Evolutionary conservation across 2,113 vertebrate genomes (phyloP).

Genomic region (Todiramphus saurophagus): DNA sequence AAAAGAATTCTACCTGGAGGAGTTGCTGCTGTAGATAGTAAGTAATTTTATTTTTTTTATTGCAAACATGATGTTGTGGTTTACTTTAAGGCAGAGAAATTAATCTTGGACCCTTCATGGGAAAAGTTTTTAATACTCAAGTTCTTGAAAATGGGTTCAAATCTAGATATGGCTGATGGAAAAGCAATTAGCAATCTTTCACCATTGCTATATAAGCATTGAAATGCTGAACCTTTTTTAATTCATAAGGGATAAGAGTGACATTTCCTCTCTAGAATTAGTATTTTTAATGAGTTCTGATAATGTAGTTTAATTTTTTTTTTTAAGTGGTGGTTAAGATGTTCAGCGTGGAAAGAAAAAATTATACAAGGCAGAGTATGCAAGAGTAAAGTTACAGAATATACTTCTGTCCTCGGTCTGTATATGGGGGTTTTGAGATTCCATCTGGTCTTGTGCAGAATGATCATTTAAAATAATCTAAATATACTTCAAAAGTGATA

Average conservation of each 20-base stretch:
- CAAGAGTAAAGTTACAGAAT: not conserved
- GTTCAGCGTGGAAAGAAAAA: not conserved
- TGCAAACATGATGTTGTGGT: not conserved
- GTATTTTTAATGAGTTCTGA: not conserved
- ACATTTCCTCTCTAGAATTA: not conserved
- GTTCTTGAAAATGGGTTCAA: not conserved
- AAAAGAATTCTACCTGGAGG: constrained; percentile 83
- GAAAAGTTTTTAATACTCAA: not conserved
- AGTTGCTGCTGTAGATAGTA: constrained; percentile 82
- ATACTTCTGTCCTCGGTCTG: not conserved
- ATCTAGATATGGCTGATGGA: not conserved
- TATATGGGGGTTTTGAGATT: not conserved
- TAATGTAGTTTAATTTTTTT: not conserved
- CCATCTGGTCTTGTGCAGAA: not conserved
- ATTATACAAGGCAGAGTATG: not conserved
- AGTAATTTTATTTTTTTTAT: not conserved
- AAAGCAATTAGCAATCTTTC: not conserved
- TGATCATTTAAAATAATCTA: not conserved
- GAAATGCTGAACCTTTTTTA: not conserved
- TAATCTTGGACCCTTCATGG: not conserved
- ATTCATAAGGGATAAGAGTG: not conserved
- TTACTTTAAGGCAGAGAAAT: not conserved
- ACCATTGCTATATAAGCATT: not conserved
- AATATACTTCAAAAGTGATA: not conserved
- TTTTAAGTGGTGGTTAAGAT: not conserved